These are phyloP conservation scores for Cryptocephalus moraei DNA, from an alignment of 2,888 invertebrate species.

Conservation along the genomic window DNA sequence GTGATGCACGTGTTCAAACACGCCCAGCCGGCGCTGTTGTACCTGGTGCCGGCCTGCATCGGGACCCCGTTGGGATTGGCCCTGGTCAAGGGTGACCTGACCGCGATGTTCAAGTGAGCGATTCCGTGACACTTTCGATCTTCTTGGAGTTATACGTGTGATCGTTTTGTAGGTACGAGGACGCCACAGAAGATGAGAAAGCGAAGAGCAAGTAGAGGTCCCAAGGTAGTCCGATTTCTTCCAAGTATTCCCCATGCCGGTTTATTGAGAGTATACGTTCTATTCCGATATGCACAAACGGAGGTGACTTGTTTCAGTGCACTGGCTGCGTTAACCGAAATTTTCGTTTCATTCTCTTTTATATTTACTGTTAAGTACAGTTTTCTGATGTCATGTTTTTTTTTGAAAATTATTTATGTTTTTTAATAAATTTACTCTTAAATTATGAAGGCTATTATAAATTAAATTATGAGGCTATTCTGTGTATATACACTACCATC, in stretches of 20 bases:
- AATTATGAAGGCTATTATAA: too few species aligned
- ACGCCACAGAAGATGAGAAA: neutral
- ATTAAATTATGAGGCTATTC: too few species aligned
- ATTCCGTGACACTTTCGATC: neutral
- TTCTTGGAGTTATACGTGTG: neutral
- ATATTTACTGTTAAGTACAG: too few species aligned
- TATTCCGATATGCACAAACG: too few species aligned
- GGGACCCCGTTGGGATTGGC: slow-evolving; percentile 85
- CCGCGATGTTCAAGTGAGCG: slow-evolving; percentile 80
- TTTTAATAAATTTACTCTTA: slow-evolving; percentile 1
- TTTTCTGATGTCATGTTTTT: too few species aligned
- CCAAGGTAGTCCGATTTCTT: too few species aligned
- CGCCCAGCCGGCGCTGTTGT: slow-evolving; percentile 95
- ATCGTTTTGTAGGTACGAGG: neutral
- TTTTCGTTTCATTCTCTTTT: too few species aligned
- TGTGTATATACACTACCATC: too few species aligned
- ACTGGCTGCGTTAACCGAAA: too few species aligned
- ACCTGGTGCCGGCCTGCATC: slow-evolving; percentile 93
- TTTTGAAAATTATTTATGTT: neutral
- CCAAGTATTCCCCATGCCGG: too few species aligned
- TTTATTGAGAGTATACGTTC: too few species aligned
- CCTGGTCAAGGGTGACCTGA: slow-evolving; percentile 79
- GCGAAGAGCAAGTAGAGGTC: neutral
- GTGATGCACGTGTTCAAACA: slow-evolving; percentile 98
- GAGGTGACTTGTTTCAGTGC: too few species aligned